Conservation (phyloP, 2,113 vertebrate species). For the Microcebus jonahi region DNA sequence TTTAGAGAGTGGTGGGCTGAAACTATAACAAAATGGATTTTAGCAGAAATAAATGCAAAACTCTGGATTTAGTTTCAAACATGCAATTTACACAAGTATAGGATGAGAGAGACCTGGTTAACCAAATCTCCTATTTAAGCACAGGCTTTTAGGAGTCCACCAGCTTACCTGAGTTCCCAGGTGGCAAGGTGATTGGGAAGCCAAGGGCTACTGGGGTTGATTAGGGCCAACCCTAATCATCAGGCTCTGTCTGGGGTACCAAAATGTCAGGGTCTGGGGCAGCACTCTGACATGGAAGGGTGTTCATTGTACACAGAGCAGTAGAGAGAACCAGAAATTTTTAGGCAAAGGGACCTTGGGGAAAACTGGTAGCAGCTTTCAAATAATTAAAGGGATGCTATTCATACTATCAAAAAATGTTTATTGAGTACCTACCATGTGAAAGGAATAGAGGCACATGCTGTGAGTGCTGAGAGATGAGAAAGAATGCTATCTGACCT, state of each 20-base stretch:
- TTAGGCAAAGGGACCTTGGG: background rate
- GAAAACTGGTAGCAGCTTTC: background rate
- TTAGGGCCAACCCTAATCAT: background rate
- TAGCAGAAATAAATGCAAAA: background rate
- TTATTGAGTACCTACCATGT: background rate
- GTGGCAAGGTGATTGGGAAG: background rate
- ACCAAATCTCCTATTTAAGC: background rate
- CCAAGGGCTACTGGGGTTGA: background rate
- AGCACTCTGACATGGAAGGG: background rate
- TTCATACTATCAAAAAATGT: background rate
- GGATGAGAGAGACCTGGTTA: background rate
- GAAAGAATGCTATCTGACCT: background rate
- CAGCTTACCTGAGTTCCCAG: background rate
- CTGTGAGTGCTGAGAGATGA: background rate
- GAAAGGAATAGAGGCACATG: background rate
- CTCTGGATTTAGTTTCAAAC: background rate
- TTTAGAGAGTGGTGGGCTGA: background rate
- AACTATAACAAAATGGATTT: background rate
- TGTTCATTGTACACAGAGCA: background rate
- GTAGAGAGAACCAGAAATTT: background rate
- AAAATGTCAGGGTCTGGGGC: no score
- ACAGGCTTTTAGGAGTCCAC: background rate
- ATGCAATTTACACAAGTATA: accelerated
- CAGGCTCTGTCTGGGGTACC: background rate
- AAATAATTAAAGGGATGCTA: background rate